Evolutionary conservation across 2,888 invertebrate genomes (phyloP).

Genomic region (Apamea crenata): DNA sequence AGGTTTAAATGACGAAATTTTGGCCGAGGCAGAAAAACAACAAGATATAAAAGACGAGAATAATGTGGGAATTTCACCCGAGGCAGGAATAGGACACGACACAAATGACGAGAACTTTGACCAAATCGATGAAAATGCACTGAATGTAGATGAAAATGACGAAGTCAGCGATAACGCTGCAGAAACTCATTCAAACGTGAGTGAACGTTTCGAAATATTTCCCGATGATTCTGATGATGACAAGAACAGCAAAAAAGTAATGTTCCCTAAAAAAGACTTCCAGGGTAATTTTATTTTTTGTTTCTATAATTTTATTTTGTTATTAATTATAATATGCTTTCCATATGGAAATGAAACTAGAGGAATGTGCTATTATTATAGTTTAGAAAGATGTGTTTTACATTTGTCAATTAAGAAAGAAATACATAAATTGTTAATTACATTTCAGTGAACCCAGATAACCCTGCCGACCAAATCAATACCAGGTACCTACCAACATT

Average conservation of each 20-base stretch:
- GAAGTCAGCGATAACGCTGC: conserved; percentile 17
- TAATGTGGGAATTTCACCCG: not conserved
- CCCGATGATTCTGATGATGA: conserved; percentile 66
- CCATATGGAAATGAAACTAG: not conserved
- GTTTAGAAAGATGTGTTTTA: not conserved
- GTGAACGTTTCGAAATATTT: conserved; percentile 63
- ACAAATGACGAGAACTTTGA: conserved; percentile 14
- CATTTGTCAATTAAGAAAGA: not conserved
- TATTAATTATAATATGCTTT: not conserved
- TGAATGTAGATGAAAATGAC: not conserved
- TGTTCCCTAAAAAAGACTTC: conserved; percentile 78
- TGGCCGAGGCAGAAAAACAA: not conserved
- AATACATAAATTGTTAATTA: conserved; percentile 1
- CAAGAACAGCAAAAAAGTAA: conserved; percentile 77
- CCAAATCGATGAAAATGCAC: conserved; percentile 7
- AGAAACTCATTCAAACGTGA: conserved; percentile 57
- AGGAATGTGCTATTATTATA: not conserved
- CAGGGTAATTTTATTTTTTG: conserved; percentile 78
- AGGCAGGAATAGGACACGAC: not conserved
- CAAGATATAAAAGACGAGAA: not conserved
- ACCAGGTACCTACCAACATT: conserved; percentile 16
- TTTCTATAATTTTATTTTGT: conserved; percentile 58
- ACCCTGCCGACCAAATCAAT: not conserved
- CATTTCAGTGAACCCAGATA: conserved; percentile 46
- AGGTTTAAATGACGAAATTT: conserved; percentile 3